Conservation (phyloP, 2,888 invertebrate species). For the Liposcelis brunnea region DNA sequence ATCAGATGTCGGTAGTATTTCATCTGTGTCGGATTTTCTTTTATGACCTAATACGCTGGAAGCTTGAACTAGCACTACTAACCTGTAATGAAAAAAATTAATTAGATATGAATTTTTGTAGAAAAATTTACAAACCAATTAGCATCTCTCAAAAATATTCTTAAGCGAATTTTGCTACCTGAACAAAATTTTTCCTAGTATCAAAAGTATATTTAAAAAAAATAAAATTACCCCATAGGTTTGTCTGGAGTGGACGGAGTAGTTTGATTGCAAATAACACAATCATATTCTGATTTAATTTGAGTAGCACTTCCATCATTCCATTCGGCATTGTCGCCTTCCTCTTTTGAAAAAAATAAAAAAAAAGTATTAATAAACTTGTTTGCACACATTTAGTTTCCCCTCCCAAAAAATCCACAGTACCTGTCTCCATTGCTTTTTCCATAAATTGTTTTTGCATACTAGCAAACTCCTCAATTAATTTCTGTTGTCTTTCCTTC, state of each 20-base stretch:
- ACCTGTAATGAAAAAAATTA: not conserved
- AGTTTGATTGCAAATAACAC: constrained; percentile 88
- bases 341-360: constrained; percentile 24
- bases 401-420: no score
- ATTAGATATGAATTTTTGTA: not conserved
- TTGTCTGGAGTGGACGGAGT: constrained; percentile 66
- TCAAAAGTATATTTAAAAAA: no score
- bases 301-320: constrained; percentile 20
- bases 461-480: constrained; percentile 86
- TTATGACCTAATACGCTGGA: constrained; percentile 78
- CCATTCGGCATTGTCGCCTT: constrained; percentile 41
- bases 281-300: constrained; percentile 63
- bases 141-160: no score
- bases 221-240: constrained; percentile 58
- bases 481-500: constrained; percentile 73
- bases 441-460: constrained; percentile 86
- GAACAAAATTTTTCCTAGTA: no score
- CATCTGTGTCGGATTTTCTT: constrained; percentile 36
- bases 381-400: not conserved
- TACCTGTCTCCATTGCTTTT: constrained; percentile 46
- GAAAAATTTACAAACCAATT: no score
- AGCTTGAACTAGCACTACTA: constrained; percentile 30
- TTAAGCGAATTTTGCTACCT: no score
- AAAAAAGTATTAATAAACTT: not conserved
- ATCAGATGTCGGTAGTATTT: constrained; percentile 42